These are phyloP conservation scores for Romanogobio albipinnatus DNA, from an alignment of 2,113 vertebrate genomes.

Conservation along the genomic window DNA sequence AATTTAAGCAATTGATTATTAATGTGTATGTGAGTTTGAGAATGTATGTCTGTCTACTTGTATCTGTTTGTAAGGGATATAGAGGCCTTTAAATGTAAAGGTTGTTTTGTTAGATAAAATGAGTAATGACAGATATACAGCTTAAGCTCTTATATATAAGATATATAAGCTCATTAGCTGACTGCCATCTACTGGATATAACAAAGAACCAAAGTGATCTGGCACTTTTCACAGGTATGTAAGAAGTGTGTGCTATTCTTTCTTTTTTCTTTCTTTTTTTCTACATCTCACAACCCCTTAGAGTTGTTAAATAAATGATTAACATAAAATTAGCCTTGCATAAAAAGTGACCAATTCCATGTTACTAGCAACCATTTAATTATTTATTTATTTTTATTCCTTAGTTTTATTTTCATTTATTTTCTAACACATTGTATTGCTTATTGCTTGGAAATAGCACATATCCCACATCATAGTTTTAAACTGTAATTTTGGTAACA, in stretches of 20 bases:
- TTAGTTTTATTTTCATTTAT: neutral
- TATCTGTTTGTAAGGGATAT: neutral
- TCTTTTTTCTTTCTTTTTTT: too few relatives aligned
- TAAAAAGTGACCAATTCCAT: neutral
- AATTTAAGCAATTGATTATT: too few relatives aligned
- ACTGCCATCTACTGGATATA: conserved; percentile 37
- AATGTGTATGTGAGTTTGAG: too few relatives aligned
- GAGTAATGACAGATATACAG: neutral
- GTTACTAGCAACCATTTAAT: neutral
- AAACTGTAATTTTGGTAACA: neutral
- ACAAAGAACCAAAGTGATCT: neutral
- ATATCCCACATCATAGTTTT: neutral
- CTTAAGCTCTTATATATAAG: too few relatives aligned
- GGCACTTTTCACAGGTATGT: too few relatives aligned
- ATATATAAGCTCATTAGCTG: too few relatives aligned
- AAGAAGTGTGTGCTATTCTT: too few relatives aligned
- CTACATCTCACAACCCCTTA: neutral
- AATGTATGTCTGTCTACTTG: too few relatives aligned
- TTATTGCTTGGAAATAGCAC: neutral
- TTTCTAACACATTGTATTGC: too few relatives aligned
- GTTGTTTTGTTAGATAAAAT: neutral
- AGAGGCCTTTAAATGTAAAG: neutral
- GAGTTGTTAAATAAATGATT: neutral
- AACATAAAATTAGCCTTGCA: neutral
- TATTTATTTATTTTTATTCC: neutral